Evolutionary conservation across 92 coral and sea anemone species (phyloP).

Genomic region (Actinernus sp.): DNA sequence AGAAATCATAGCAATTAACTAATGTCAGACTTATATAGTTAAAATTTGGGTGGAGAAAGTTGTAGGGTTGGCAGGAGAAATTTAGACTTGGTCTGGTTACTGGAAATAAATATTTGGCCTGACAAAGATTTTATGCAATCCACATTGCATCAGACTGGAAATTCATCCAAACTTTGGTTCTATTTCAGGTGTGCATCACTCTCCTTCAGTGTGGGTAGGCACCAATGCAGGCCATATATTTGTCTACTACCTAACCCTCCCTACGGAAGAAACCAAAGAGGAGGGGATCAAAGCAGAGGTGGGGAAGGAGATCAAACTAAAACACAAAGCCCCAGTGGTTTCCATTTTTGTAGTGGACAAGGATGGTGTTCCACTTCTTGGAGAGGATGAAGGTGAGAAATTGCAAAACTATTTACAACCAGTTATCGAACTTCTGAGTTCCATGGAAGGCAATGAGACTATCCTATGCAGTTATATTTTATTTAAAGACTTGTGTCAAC

Average conservation of each 20-base stretch:
- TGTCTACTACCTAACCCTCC: constrained; percentile 82
- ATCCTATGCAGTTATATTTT: not conserved
- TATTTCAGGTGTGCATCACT: constrained; percentile 83
- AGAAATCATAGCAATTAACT: no score
- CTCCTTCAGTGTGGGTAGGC: constrained; percentile 98
- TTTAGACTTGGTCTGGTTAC: no score
- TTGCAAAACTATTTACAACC: constrained; percentile 21
- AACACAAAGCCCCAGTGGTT: constrained; percentile 98
- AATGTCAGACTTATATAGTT: no score
- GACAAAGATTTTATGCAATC: no score
- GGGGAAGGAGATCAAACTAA: constrained; percentile 93
- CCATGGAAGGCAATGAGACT: not conserved
- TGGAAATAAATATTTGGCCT: no score
- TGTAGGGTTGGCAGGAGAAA: no score
- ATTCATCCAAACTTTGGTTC: no score
- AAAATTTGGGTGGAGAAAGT: no score
- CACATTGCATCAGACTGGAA: no score
- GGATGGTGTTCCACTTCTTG: constrained; percentile 83
- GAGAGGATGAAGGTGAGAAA: constrained; percentile 77
- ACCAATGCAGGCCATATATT: constrained; percentile 97
- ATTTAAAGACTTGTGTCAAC: no score
- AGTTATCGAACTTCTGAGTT: no score
- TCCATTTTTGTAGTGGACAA: constrained; percentile 97
- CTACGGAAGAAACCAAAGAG: constrained; percentile 79
- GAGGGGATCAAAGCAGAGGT: constrained; percentile 79